phyloP scores from a whole-genome alignment of 2,113 vertebrate genomes.

The Lophotis ruficrista region DNA sequence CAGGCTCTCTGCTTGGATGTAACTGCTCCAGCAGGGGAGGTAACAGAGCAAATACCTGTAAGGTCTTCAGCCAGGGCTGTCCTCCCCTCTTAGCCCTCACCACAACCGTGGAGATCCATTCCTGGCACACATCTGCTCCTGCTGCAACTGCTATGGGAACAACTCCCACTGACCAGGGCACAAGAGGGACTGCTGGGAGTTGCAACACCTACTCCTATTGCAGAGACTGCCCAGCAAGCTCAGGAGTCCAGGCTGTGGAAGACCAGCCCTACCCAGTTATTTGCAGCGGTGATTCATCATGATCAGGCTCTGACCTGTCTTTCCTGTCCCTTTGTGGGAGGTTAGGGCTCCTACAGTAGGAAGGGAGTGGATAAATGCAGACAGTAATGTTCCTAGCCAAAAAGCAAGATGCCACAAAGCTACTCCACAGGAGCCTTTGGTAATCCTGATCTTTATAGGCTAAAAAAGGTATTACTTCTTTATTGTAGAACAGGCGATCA shows the following conservation, averaged over 20 bases:
- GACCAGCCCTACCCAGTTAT: not conserved
- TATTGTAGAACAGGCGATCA: not conserved
- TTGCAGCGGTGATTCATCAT: not conserved
- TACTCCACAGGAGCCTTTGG: not conserved
- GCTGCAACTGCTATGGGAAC: not conserved
- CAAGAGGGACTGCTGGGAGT: not conserved
- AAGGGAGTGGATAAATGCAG: not conserved
- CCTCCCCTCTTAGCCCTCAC: not conserved
- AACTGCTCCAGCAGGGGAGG: not conserved
- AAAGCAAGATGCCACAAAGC: constrained; percentile 1
- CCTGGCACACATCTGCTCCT: not conserved
- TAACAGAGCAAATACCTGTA: not conserved
- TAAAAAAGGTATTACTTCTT: not conserved
- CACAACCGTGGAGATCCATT: accelerated
- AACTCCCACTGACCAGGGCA: not conserved
- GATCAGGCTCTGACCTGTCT: not conserved
- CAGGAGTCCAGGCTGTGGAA: not conserved
- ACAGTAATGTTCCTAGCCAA: not conserved
- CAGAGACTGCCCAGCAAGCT: not conserved
- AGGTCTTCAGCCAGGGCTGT: not conserved
- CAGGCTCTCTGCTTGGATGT: accelerated
- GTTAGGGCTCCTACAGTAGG: not conserved
- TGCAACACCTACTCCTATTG: not conserved
- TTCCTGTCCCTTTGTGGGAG: not conserved
- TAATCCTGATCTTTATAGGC: not conserved